Evolutionary conservation across 2,113 vertebrate species (phyloP).

Genomic region (Phylloscopus whistleri): DNA sequence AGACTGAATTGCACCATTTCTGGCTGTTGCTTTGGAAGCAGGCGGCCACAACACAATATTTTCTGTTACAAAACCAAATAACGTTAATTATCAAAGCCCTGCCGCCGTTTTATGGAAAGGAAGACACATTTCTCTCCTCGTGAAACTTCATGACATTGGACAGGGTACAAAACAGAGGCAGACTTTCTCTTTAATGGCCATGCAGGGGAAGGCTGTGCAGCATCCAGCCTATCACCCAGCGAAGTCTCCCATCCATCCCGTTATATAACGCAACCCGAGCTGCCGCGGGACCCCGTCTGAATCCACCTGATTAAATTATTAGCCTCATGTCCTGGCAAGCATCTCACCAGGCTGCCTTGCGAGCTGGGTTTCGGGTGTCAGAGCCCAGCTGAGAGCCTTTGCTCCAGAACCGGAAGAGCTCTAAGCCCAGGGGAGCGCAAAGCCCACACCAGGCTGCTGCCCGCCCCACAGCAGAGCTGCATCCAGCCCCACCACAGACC

Average conservation of each 20-base stretch:
- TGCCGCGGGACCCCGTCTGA: not conserved
- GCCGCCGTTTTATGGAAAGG: not conserved
- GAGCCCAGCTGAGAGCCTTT: not conserved
- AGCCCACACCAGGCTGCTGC: not conserved
- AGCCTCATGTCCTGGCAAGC: conserved; percentile 47
- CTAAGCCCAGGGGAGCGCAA: not conserved
- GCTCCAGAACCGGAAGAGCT: conserved; percentile 22
- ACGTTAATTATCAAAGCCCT: not conserved
- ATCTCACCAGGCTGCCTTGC: conserved; percentile 16
- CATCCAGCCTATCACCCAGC: not conserved
- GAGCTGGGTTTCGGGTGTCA: not conserved
- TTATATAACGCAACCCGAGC: conserved; percentile 28
- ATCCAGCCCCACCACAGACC: not conserved
- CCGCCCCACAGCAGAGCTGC: rapidly evolving
- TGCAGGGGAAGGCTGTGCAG: not conserved
- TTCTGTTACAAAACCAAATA: not conserved
- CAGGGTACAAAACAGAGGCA: not conserved
- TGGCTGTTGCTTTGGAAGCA: not conserved
- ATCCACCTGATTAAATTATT: conserved; percentile 61
- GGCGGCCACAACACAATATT: not conserved
- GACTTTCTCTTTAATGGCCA: conserved; percentile 15
- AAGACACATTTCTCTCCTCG: not conserved
- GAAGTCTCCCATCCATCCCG: not conserved
- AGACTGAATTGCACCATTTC: not conserved
- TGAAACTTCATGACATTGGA: conserved; percentile 1